A percentile compares a stretch with the other conserved stretches of the same genome.
Evolutionary conservation across 2,888 invertebrate genomes (phyloP).

Genomic region (Meghimatium bilineatum): DNA sequence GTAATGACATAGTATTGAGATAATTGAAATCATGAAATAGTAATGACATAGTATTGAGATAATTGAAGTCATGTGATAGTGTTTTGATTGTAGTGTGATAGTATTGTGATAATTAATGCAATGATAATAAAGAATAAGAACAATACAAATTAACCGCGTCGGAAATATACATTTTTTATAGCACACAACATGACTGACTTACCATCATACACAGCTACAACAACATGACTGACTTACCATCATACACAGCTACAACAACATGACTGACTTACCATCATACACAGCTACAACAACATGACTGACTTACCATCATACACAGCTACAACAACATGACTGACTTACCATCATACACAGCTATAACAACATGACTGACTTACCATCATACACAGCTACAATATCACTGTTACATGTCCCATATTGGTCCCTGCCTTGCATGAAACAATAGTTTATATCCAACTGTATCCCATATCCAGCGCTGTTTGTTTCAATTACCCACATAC

Average conservation of each 20-base stretch:
- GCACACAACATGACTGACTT: too few species aligned
- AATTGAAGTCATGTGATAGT: too few species aligned
- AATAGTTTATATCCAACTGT: not conserved
- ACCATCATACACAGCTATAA: not conserved
- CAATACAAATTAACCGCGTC: too few species aligned
- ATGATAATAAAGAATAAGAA: too few species aligned
- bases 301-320: not conserved
- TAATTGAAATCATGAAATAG: too few species aligned
- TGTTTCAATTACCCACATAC: conserved; percentile 24
- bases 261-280: not conserved
- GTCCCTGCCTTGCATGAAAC: conserved; percentile 14
- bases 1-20: too few species aligned
- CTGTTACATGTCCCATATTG: conserved; percentile 17
- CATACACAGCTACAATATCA: conserved; percentile 33
- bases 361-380: conserved; percentile 9
- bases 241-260: not conserved
- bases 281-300: not conserved
- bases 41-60: too few species aligned
- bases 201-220: not conserved
- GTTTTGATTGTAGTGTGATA: too few species aligned
- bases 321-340: not conserved
- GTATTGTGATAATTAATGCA: too few species aligned
- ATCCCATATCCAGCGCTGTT: not conserved
- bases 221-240: not conserved
- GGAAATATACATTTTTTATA: too few species aligned